phyloP scores from a whole-genome alignment of 1,140 invertebrate species.

The Caenorhabditis inopinata region DNA sequence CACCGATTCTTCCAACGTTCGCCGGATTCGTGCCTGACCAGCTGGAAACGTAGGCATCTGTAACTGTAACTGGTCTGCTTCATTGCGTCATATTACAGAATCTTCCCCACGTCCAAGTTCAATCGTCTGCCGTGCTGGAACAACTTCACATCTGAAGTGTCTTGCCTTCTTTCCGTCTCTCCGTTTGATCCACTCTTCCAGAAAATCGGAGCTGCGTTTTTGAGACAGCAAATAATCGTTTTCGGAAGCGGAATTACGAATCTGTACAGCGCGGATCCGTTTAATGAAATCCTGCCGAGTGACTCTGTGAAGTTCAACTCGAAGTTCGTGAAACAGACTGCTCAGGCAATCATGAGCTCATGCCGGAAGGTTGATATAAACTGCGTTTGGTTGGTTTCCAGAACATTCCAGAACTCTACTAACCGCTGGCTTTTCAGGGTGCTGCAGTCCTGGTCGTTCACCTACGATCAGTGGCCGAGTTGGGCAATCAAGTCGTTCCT shows the following conservation, averaged over 20 bases:
- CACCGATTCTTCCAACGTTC: constrained; percentile 43
- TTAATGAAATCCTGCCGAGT: constrained; percentile 30
- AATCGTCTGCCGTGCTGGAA: constrained; percentile 29
- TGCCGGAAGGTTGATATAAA: constrained; percentile 21
- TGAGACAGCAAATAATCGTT: constrained; percentile 10
- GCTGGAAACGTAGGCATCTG: constrained; percentile 2
- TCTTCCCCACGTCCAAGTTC: constrained; percentile 30
- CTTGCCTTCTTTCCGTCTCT: constrained; percentile 28
- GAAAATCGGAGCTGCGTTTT: constrained; percentile 15
- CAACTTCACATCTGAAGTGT: constrained; percentile 28
- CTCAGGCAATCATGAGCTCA: neutral
- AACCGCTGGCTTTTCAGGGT: neutral
- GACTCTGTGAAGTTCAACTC: neutral
- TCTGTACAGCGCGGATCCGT: constrained; percentile 40
- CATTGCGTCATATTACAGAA: too few relatives aligned
- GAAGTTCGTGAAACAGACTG: constrained; percentile 11
- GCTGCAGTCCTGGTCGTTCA: constrained; percentile 44
- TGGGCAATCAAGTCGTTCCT: constrained; percentile 40
- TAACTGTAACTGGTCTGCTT: too few relatives aligned
- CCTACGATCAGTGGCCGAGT: constrained; percentile 37
- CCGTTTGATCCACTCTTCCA: constrained; percentile 33
- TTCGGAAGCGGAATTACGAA: neutral
- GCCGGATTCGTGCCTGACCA: constrained; percentile 40
- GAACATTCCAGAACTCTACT: neutral
- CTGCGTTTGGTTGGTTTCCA: constrained; percentile 30